A percentile compares a stretch with the other conserved stretches of the same genome.
Evolutionary conservation across 2,797 vertebrate genomes (phyloP).

Genomic region (Danio kyathit): DNA sequence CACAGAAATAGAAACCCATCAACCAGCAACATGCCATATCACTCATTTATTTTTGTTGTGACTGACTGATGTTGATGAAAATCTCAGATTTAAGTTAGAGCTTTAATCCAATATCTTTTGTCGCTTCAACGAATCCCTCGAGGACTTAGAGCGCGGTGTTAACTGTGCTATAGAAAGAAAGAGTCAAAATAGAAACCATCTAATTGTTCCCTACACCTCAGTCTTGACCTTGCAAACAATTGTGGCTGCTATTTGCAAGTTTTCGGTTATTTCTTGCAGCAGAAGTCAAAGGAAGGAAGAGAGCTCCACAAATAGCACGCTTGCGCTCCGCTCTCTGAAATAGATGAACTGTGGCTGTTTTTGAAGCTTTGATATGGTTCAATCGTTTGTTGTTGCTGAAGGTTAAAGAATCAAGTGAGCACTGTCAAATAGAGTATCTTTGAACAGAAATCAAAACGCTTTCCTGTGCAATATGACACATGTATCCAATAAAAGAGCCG

Average conservation of each 20-base stretch:
- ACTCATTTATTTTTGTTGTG: not conserved
- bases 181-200: conserved; percentile 5
- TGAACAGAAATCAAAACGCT: conserved; percentile 62
- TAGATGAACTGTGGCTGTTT: conserved; percentile 42
- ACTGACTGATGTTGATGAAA: not conserved
- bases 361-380: conserved; percentile 72
- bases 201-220: not conserved
- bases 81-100: too few species aligned
- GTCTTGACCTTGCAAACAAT: conserved; percentile 2
- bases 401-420: conserved; percentile 72
- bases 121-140: not conserved
- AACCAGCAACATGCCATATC: not conserved
- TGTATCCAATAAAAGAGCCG: conserved; percentile 45
- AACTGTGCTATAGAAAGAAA: not conserved
- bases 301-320: conserved; percentile 24
- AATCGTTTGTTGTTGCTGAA: conserved; percentile 74
- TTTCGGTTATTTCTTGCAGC: not conserved
- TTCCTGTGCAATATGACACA: conserved; percentile 42
- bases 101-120: not conserved
- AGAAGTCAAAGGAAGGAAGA: conserved; percentile 21
- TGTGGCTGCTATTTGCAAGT: conserved; percentile 13
- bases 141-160: not conserved
- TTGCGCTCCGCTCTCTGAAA: conserved; percentile 28
- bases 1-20: not conserved
- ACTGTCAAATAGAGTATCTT: conserved; percentile 71